Base-by-base conservation (phyloP, 2,113 vertebrate species). In the Thunnus thynnus region DNA sequence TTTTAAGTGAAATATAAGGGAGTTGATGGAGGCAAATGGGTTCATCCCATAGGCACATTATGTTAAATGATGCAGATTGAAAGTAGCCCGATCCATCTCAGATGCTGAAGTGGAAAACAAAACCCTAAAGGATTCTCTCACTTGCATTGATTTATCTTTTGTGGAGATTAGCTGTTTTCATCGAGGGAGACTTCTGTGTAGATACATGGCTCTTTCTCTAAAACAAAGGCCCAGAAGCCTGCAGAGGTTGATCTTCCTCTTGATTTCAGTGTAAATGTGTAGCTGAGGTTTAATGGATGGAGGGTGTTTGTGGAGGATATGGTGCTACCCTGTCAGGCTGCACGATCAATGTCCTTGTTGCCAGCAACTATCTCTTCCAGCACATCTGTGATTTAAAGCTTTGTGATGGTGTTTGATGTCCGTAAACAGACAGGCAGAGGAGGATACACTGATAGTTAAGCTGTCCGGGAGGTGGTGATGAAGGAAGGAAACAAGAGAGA, bases 61-160 rank as follows among this genome's bases (percentile, higher is more conserved):
- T 85, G 66, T 74, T 78, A 64, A 88, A 79, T 66, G 58, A 79
- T 74, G 55, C 75, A 75, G 72, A 83, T 55, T 75, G 54, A 61
- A 69, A 83, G 60, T 14, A 52, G 64, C 48, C 2, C 11, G 76
- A 66, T 84, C 62, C 67, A 36, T 75, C 27, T n/a, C 27, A 32
- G 56, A 84, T 66, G 48, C 81, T 65, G 50, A 30, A 85, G 66
- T 80, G 17, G 71, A 82, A 88, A 85, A 79, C 60, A 56, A 84
- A 85, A 62, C 41, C 71, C 82, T 57, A 14, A 65, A 83, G 50
- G 75, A 80, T 57, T 63, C 67, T 62, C 36, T 78, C 14, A 46
- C 55, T 82, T 44, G 56, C 73, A 85, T 57, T 64, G 48, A 82
- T 79, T 85, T 56, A n/a, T 68, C 58, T 56, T 69, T 65, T 72